phyloP scores from a whole-genome alignment of 2,888 invertebrate genomes.

The Amphipoea lucens region DNA sequence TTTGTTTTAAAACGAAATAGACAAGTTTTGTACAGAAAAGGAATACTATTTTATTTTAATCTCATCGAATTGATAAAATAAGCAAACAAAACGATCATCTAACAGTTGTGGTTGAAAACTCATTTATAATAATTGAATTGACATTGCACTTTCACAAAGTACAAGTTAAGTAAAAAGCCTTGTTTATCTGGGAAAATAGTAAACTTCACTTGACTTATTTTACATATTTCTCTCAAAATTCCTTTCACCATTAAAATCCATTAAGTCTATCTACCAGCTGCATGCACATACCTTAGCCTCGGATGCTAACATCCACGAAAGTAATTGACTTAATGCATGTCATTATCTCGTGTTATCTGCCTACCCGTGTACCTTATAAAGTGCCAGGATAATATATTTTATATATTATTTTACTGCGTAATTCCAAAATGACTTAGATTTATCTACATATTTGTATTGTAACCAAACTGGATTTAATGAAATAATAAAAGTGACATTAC shows the following conservation, averaged over 20 bases:
- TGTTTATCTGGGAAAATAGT: not conserved
- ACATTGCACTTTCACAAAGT: slow-evolving; percentile 7
- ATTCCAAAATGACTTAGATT: slow-evolving; percentile 54
- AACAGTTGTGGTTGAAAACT: not conserved
- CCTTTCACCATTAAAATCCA: not conserved
- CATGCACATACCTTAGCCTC: not conserved
- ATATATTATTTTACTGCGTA: slow-evolving; percentile 36
- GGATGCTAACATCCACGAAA: slow-evolving; percentile 24
- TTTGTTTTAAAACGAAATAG: not conserved
- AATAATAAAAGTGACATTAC: slow-evolving; percentile 52
- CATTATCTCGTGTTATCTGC: not conserved
- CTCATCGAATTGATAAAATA: not conserved
- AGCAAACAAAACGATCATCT: not conserved
- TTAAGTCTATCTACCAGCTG: not conserved
- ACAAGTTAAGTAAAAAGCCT: not conserved
- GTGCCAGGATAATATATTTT: slow-evolving; percentile 39
- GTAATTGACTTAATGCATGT: slow-evolving; percentile 39
- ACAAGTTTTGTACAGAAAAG: not conserved
- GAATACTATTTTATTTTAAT: not conserved
- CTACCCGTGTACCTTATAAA: slow-evolving; percentile 38
- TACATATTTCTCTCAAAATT: slow-evolving; percentile 1
- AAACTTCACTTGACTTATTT: not conserved
- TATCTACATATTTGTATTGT: slow-evolving; percentile 64
- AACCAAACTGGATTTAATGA: slow-evolving; percentile 44
- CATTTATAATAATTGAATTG: slow-evolving; percentile 5